Evolutionary conservation across 2,888 invertebrate genomes (phyloP).

Genomic region (Andrena praecox): DNA sequence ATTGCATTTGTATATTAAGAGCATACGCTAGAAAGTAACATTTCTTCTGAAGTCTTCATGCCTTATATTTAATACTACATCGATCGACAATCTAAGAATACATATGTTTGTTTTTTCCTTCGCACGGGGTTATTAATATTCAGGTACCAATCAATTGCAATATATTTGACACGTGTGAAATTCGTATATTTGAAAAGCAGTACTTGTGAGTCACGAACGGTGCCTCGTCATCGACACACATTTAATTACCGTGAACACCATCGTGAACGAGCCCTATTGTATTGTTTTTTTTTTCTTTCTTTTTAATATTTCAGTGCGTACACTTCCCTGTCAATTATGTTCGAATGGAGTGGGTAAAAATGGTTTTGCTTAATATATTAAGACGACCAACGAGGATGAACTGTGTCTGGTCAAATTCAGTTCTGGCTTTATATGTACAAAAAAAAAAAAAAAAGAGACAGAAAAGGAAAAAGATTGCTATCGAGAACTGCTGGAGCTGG

Average conservation of each 20-base stretch:
- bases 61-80: slow-evolving; percentile 33
- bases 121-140: slow-evolving; percentile 22
- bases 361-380: slow-evolving; percentile 56
- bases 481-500: slow-evolving; percentile 91
- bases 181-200: slow-evolving; percentile 68
- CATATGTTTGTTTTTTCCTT: slow-evolving; percentile 12
- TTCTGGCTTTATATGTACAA: slow-evolving; percentile 65
- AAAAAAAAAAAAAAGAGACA: slow-evolving; percentile 36
- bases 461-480: slow-evolving; percentile 76
- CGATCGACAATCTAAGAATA: slow-evolving; percentile 36
- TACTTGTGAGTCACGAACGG: slow-evolving; percentile 54
- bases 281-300: neutral
- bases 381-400: slow-evolving; percentile 40
- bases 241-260: slow-evolving; percentile 33
- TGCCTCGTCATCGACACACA: slow-evolving; percentile 6
- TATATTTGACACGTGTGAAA: slow-evolving; percentile 62
- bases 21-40: slow-evolving; percentile 20
- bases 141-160: slow-evolving; percentile 64
- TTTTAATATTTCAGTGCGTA: slow-evolving; percentile 38
- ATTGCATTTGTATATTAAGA: slow-evolving; percentile 5
- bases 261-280: slow-evolving; percentile 35
- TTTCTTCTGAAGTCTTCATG: slow-evolving; percentile 57
- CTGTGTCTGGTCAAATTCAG: slow-evolving; percentile 44
- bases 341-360: slow-evolving; percentile 52
- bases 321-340: slow-evolving; percentile 50